Conservation (phyloP, 2,797 vertebrate species). For the Lacerta viridis region DNA sequence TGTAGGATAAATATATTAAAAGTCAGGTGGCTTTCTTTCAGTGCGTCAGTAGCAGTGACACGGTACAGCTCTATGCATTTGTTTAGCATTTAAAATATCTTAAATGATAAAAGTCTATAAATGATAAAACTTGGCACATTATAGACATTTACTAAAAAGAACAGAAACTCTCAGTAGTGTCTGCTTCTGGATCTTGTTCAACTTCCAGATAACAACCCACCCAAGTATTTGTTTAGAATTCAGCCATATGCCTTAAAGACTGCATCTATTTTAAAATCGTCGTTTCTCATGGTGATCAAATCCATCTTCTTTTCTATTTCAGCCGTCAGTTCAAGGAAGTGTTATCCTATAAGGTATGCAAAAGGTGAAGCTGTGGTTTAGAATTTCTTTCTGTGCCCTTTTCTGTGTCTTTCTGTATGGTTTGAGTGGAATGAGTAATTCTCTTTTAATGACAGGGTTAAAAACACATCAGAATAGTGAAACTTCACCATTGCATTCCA, state of each 20-base stretch:
- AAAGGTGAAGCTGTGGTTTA: slow-evolving; percentile 16
- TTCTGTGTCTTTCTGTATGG: slow-evolving; percentile 30
- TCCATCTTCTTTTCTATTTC: slow-evolving; percentile 66
- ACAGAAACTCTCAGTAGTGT: neutral
- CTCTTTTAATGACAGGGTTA: slow-evolving; percentile 3
- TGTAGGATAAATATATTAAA: neutral
- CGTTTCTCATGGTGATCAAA: slow-evolving; percentile 62
- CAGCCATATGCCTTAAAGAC: slow-evolving; percentile 25
- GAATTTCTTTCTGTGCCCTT: slow-evolving; percentile 1
- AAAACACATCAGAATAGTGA: neutral
- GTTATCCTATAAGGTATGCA: slow-evolving; percentile 85
- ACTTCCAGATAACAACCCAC: slow-evolving; percentile 7
- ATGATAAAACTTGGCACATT: neutral
- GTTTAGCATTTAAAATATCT: neutral
- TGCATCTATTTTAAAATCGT: slow-evolving; percentile 53
- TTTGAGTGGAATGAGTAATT: slow-evolving; percentile 29
- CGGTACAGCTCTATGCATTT: neutral
- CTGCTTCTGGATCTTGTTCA: slow-evolving; percentile 25
- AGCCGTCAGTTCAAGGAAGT: slow-evolving; percentile 82
- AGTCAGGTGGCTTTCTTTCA: neutral
- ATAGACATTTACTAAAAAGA: neutral
- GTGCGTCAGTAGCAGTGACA: neutral
- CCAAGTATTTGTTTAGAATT: slow-evolving; percentile 37
- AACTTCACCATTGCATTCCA: slow-evolving; percentile 20
- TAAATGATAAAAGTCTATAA: slow-evolving; percentile 33